Conservation (phyloP, 92 coral and sea anemone genomes). For the Metridium senile region DNA sequence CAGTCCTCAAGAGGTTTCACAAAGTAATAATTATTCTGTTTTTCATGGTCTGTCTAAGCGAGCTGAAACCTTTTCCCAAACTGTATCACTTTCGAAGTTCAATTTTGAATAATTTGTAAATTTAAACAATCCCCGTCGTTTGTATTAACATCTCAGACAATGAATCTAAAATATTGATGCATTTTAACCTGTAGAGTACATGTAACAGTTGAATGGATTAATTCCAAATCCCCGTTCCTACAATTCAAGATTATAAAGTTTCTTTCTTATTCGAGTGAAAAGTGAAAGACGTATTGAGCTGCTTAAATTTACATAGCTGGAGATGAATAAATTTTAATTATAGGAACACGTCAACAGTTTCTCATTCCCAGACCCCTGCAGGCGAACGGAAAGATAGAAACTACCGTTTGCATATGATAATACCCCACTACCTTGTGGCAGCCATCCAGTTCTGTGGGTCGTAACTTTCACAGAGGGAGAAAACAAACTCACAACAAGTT, state of each 20-base stretch:
- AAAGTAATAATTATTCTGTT: no score
- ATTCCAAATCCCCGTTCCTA: not conserved
- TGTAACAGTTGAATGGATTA: not conserved
- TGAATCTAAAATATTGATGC: not conserved
- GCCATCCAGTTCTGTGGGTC: slow-evolving; percentile 35
- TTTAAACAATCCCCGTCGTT: not conserved
- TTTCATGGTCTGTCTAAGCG: no score
- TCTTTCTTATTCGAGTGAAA: not conserved
- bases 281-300: not conserved
- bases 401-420: not conserved
- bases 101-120: not conserved
- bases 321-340: not conserved
- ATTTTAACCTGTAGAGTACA: not conserved
- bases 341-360: not conserved
- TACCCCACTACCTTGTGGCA: slow-evolving; percentile 13
- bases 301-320: not conserved
- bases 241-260: not conserved
- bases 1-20: no score
- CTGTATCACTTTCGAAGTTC: not conserved
- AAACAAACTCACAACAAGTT: not conserved
- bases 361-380: slow-evolving; percentile 6
- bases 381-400: not conserved
- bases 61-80: no score
- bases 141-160: not conserved
- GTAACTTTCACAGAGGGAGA: slow-evolving; percentile 38